Percentiles rank a stretch among this genome's conserved stretches.
Evolutionary conservation across 2,113 vertebrate species (phyloP).

Genomic region (Alaudala cheleensis): DNA sequence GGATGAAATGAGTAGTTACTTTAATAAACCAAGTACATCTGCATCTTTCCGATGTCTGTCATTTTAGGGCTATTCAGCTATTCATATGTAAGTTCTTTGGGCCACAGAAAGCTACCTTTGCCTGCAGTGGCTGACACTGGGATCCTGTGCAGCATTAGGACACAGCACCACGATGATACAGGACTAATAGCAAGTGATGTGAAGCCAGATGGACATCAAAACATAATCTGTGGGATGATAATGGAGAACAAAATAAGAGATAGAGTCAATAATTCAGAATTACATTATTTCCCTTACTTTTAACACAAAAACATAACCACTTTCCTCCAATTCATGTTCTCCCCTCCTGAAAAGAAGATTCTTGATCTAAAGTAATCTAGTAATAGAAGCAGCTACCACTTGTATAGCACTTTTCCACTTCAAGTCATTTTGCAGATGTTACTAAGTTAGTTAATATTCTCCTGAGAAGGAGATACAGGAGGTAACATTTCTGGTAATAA

Average conservation of each 20-base stretch:
- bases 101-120: not conserved
- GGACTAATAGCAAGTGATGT: not conserved
- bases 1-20: not conserved
- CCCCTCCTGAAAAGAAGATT: accelerated
- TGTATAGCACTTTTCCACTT: not conserved
- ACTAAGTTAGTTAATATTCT: not conserved
- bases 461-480: not conserved
- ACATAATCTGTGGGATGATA: not conserved
- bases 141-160: not conserved
- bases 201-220: not conserved
- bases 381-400: not conserved
- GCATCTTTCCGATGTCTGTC: not conserved
- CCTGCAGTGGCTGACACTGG: not conserved
- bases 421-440: not conserved
- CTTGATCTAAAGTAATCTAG: not conserved
- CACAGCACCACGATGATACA: not conserved
- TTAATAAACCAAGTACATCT: not conserved
- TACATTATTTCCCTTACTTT: not conserved
- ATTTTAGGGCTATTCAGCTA: not conserved
- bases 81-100: not conserved
- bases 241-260: not conserved
- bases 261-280: not conserved
- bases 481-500: not conserved
- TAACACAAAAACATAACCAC: not conserved
- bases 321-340: not conserved